phyloP scores from a whole-genome alignment of 2,797 vertebrate genomes.

The Atherinosoma microstoma region DNA sequence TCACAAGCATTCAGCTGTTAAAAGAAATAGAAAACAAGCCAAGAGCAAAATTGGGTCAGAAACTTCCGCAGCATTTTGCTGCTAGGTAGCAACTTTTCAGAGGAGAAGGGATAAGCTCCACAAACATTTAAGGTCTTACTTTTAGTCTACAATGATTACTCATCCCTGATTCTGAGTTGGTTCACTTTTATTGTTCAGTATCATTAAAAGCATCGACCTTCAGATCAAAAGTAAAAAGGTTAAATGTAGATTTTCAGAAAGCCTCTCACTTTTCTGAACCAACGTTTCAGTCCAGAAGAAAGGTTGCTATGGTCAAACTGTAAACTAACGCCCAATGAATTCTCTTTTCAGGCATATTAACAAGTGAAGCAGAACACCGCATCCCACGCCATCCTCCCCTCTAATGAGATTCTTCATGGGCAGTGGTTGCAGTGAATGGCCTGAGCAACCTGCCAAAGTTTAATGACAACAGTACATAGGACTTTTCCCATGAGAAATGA shows the following conservation, averaged over 20 bases:
- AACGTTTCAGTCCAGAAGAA: conserved; percentile 36
- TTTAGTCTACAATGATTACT: conserved; percentile 2
- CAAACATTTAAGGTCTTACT: conserved; percentile 1
- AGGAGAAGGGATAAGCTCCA: not conserved
- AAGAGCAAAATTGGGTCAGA: conserved; percentile 67
- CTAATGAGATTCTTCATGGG: conserved; percentile 78
- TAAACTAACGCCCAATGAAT: conserved; percentile 60
- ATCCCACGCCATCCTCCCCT: conserved; percentile 65
- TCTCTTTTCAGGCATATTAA: conserved; percentile 61
- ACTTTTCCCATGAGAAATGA: conserved; percentile 72
- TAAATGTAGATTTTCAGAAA: conserved; percentile 11
- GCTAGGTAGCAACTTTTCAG: conserved; percentile 16
- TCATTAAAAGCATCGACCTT: not conserved
- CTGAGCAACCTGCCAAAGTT: conserved; percentile 64
- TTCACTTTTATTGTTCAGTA: not conserved
- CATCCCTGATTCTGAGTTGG: not conserved
- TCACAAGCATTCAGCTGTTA: conserved; percentile 46
- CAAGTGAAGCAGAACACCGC: conserved; percentile 57
- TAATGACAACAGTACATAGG: conserved; percentile 51
- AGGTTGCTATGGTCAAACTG: conserved; percentile 53
- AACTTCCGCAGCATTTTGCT: conserved; percentile 21
- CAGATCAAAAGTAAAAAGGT: not conserved
- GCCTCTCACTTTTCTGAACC: conserved; percentile 11
- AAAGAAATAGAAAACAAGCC: conserved; percentile 52
- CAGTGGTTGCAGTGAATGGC: conserved; percentile 69